phyloP scores from a whole-genome alignment of 1,140 invertebrate species.

The Sarcophaga bullata region DNA sequence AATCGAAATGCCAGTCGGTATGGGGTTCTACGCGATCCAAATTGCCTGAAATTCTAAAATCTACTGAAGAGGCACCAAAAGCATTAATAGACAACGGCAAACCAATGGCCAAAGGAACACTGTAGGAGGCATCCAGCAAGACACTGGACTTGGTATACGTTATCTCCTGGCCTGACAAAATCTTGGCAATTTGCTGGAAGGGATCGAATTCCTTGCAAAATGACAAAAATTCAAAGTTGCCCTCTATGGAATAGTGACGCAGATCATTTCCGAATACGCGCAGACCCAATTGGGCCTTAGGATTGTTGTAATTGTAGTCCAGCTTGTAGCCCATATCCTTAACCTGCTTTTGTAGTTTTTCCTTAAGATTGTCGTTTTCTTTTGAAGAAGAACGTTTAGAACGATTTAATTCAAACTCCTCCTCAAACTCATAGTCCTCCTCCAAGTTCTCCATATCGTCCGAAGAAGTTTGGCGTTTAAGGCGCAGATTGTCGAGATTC shows the following conservation, averaged over 20 bases:
- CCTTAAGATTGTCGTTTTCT: slow-evolving; percentile 44
- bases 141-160: slow-evolving; percentile 82
- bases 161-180: slow-evolving; percentile 82
- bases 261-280: slow-evolving; percentile 84
- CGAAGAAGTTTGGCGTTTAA: slow-evolving; percentile 49
- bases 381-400: slow-evolving; percentile 45
- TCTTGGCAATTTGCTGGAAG: slow-evolving; percentile 73
- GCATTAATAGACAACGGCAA: slow-evolving; percentile 85
- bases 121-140: slow-evolving; percentile 86
- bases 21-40: slow-evolving; percentile 68
- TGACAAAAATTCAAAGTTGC: slow-evolving; percentile 73
- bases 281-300: slow-evolving; percentile 69
- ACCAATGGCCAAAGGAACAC: slow-evolving; percentile 85
- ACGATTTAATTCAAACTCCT: slow-evolving; percentile 42
- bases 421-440: slow-evolving; percentile 52
- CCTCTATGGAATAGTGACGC: slow-evolving; percentile 75
- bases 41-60: slow-evolving; percentile 80
- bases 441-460: slow-evolving; percentile 44
- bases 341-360: slow-evolving; percentile 52
- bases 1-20: slow-evolving; percentile 71
- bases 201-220: slow-evolving; percentile 74
- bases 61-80: slow-evolving; percentile 85
- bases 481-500: slow-evolving; percentile 53
- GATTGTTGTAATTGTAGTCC: slow-evolving; percentile 69
- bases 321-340: slow-evolving; percentile 60